These are phyloP conservation scores for Rhinatrema bivittatum DNA, from an alignment of 2,797 vertebrate species.

Conservation along the genomic window DNA sequence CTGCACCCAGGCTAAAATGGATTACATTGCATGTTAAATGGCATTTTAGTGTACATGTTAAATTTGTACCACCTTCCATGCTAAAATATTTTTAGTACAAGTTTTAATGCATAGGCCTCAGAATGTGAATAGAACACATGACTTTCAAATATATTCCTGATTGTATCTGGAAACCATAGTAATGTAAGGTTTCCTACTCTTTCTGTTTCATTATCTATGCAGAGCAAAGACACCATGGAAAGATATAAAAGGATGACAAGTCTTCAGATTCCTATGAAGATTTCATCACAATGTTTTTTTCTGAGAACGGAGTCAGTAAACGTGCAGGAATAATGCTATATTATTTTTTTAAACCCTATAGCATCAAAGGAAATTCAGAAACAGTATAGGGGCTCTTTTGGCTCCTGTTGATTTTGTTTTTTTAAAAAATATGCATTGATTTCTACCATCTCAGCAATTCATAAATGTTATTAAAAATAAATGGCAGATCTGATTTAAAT, in stretches of 20 bases:
- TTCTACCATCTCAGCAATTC: slow-evolving; percentile 45
- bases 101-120: too few species aligned
- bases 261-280: slow-evolving; percentile 37
- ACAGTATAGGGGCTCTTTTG: slow-evolving; percentile 35
- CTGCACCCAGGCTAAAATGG: too few species aligned
- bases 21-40: too few species aligned
- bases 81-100: too few species aligned
- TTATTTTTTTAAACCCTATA: slow-evolving; percentile 3
- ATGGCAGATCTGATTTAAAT: slow-evolving; percentile 48
- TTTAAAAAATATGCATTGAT: slow-evolving; percentile 43
- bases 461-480: slow-evolving; percentile 58
- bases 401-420: slow-evolving; percentile 55
- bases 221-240: slow-evolving; percentile 21
- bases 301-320: slow-evolving; percentile 29
- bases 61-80: too few species aligned
- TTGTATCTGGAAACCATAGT: too few species aligned
- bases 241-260: slow-evolving; percentile 21
- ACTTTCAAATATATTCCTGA: too few species aligned
- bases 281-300: slow-evolving; percentile 32
- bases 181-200: too few species aligned
- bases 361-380: slow-evolving; percentile 37
- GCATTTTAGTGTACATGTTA: too few species aligned
- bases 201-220: slow-evolving; percentile 27
- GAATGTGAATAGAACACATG: too few species aligned
- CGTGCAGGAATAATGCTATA: slow-evolving; percentile 17